Conservation (phyloP, 2,113 vertebrate genomes). For the Embiotoca jacksoni region DNA sequence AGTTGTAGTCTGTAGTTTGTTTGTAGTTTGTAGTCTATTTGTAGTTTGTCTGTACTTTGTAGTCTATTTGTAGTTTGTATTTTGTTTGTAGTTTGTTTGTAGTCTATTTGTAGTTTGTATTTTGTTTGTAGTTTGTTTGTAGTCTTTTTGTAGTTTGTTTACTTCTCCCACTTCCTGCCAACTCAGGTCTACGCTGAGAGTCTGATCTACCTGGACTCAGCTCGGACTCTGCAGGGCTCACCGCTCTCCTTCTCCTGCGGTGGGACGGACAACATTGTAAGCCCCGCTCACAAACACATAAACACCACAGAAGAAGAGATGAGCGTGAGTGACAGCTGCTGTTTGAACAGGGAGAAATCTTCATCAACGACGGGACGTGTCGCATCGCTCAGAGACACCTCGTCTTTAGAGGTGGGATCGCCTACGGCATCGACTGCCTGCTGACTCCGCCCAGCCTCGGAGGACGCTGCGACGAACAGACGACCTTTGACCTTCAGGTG, state of each 20-base stretch:
- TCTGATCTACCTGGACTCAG: slow-evolving; percentile 73
- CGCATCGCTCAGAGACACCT: slow-evolving; percentile 89
- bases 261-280: slow-evolving; percentile 83
- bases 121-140: too few relatives aligned
- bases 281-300: slow-evolving; percentile 52
- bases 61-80: too few relatives aligned
- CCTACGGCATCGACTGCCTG: slow-evolving; percentile 93
- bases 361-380: slow-evolving; percentile 86
- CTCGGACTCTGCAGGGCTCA: slow-evolving; percentile 91
- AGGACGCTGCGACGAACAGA: slow-evolving; percentile 89
- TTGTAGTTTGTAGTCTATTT: too few relatives aligned
- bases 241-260: slow-evolving; percentile 87
- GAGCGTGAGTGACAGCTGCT: neutral
- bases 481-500: slow-evolving; percentile 82
- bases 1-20: too few relatives aligned
- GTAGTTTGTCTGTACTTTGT: neutral
- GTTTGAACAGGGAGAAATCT: slow-evolving; percentile 87
- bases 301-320: neutral
- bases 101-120: too few relatives aligned
- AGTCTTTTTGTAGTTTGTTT: too few relatives aligned
- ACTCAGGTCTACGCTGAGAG: slow-evolving; percentile 78
- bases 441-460: slow-evolving; percentile 90
- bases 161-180: too few relatives aligned
- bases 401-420: slow-evolving; percentile 86
- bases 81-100: too few relatives aligned